phyloP scores from a whole-genome alignment of 1,140 invertebrate species.

The Bombus superbus region DNA sequence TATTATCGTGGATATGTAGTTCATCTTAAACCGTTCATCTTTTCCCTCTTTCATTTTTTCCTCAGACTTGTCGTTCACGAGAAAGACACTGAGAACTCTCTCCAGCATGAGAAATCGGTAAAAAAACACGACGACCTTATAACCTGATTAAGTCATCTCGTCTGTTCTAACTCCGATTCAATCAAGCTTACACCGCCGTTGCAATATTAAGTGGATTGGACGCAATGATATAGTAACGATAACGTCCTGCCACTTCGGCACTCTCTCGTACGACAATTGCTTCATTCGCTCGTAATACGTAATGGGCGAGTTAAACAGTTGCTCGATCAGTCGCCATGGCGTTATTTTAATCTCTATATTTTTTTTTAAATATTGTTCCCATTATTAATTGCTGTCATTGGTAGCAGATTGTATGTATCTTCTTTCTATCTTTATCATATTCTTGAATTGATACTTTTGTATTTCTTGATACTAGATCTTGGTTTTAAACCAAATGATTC shows the following conservation, averaged over 20 bases:
- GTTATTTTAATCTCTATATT: neutral
- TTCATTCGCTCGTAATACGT: neutral
- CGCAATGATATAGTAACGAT: slow-evolving; percentile 7
- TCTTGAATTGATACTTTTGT: too few relatives aligned
- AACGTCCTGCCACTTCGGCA: neutral
- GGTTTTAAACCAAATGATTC: too few relatives aligned
- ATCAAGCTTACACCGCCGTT: slow-evolving; percentile 15
- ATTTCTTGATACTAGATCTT: too few relatives aligned
- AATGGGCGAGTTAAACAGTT: neutral
- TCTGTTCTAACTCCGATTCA: neutral
- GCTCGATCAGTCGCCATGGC: neutral
- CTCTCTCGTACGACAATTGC: slow-evolving; percentile 16
- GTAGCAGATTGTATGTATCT: too few relatives aligned
- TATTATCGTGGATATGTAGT: too few relatives aligned
- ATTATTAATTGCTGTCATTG: neutral
- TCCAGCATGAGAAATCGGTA: neutral
- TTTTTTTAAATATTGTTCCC: neutral
- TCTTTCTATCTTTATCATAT: too few relatives aligned
- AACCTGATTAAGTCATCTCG: slow-evolving; percentile 3
- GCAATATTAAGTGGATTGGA: slow-evolving; percentile 10
- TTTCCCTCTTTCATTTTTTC: too few relatives aligned
- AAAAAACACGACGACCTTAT: neutral
- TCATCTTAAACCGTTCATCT: too few relatives aligned
- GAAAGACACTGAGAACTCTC: neutral
- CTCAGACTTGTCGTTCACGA: too few relatives aligned